These are phyloP conservation scores for Elaphurus davidianus DNA, from an alignment of 2,113 vertebrate genomes.

Conservation along the genomic window DNA sequence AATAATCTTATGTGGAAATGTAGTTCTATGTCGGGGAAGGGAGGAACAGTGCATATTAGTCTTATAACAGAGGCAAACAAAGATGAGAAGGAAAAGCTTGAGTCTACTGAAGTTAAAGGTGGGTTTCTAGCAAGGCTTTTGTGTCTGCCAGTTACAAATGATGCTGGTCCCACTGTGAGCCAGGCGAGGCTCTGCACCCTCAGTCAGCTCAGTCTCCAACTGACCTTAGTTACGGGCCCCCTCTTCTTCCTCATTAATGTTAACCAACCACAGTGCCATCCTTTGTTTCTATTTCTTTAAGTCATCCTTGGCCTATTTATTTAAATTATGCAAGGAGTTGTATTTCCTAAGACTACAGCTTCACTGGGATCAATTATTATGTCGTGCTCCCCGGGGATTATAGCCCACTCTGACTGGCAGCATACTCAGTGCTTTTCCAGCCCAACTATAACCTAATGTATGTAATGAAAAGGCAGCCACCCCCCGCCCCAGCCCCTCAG, in stretches of 20 bases:
- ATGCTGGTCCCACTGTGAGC: not conserved
- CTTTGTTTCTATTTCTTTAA: slow-evolving; percentile 42
- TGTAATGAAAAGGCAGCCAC: not conserved
- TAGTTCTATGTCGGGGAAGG: not conserved
- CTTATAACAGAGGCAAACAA: not conserved
- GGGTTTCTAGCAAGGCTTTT: not conserved
- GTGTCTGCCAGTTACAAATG: not conserved
- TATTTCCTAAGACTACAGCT: slow-evolving; percentile 30
- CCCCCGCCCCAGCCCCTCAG: not conserved
- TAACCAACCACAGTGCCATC: not conserved
- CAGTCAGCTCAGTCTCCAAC: not conserved
- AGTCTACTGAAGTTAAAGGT: not conserved
- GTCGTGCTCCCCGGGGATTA: not conserved
- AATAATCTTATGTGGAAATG: not conserved
- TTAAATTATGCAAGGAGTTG: slow-evolving; percentile 45
- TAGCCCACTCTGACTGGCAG: not conserved
- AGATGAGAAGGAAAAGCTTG: not conserved
- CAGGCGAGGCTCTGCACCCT: not conserved
- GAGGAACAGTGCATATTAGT: fast-evolving
- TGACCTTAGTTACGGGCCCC: not conserved
- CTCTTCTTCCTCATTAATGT: slow-evolving; percentile 25
- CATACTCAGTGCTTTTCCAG: not conserved
- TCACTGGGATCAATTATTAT: not conserved
- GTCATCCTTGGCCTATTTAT: slow-evolving; percentile 25
- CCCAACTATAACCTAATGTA: not conserved